A percentile compares a stretch with the other conserved stretches of the same genome.
phyloP scores from a whole-genome alignment of 2,113 vertebrate genomes.

The Chaetodon trifascialis region DNA sequence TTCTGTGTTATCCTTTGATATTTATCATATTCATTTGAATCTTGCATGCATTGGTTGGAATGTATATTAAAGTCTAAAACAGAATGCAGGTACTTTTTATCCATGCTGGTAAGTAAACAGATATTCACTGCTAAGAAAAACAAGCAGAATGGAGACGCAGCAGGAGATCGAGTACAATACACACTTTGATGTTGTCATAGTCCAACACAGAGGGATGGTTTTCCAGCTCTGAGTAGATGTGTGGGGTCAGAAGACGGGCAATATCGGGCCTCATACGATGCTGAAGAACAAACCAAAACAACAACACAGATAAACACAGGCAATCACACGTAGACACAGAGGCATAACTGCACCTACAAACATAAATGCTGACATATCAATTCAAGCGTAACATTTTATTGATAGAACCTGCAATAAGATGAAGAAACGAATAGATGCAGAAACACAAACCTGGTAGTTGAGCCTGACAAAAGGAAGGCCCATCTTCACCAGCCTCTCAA shows the following conservation, averaged over 20 bases:
- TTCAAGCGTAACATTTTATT: not conserved
- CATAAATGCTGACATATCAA: not conserved
- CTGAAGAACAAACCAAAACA: slow-evolving; percentile 74
- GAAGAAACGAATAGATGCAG: not conserved
- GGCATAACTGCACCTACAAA: not conserved
- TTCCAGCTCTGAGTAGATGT: slow-evolving; percentile 91
- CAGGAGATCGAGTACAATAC: slow-evolving; percentile 39
- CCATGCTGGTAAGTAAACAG: not conserved
- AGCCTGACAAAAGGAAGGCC: slow-evolving; percentile 91
- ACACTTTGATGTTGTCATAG: slow-evolving; percentile 94
- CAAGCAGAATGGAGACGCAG: not conserved
- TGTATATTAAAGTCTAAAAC: slow-evolving; percentile 1
- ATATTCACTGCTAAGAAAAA: slow-evolving; percentile 6
- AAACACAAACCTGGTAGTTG: slow-evolving; percentile 90
- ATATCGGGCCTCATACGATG: slow-evolving; percentile 97
- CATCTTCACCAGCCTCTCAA: slow-evolving; percentile 93
- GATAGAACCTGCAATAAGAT: not conserved
- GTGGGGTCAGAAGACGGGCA: slow-evolving; percentile 90
- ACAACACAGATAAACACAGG: slow-evolving; percentile 5
- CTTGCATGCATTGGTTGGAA: not conserved
- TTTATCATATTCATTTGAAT: not conserved
- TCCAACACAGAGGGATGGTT: slow-evolving; percentile 93
- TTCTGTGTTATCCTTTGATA: slow-evolving; percentile 6
- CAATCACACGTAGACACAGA: not conserved
- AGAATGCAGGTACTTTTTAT: slow-evolving; percentile 7